Evolutionary conservation across 2,113 vertebrate genomes (phyloP).

Genomic region (Columba livia): DNA sequence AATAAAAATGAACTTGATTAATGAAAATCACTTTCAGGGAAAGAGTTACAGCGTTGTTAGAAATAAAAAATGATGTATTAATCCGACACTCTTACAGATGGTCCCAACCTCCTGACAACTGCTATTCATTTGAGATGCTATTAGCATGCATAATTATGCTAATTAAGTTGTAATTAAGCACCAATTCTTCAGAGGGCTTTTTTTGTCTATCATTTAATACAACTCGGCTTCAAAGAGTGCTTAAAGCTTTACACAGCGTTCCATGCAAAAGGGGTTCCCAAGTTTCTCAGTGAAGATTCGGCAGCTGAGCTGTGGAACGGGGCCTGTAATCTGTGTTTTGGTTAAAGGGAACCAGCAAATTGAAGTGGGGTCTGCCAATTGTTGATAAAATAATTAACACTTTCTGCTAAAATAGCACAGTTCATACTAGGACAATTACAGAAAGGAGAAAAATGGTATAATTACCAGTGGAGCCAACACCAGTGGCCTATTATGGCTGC

Average conservation of each 20-base stretch:
- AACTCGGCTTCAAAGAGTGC: slow-evolving; percentile 91
- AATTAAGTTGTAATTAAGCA: slow-evolving; percentile 99
- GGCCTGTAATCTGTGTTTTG: slow-evolving; percentile 80
- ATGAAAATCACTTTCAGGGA: slow-evolving; percentile 98
- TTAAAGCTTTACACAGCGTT: slow-evolving; percentile 86
- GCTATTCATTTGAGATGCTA: slow-evolving; percentile 99
- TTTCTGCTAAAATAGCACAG: slow-evolving; percentile 79
- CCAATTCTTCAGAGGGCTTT: slow-evolving; percentile 99
- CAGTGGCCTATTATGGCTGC: slow-evolving; percentile 70
- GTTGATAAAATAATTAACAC: slow-evolving; percentile 84
- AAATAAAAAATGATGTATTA: slow-evolving; percentile 99
- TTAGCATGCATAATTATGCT: slow-evolving; percentile 99
- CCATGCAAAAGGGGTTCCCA: slow-evolving; percentile 78
- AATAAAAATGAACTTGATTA: slow-evolving; percentile 99
- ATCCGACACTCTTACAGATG: slow-evolving; percentile 99
- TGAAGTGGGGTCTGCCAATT: slow-evolving; percentile 79
- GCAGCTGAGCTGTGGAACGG: slow-evolving; percentile 73
- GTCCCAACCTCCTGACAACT: slow-evolving; percentile 99
- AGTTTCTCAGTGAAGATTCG: slow-evolving; percentile 75
- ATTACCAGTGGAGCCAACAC: slow-evolving; percentile 75
- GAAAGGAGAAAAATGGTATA: slow-evolving; percentile 77
- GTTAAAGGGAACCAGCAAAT: slow-evolving; percentile 79
- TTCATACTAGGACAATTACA: slow-evolving; percentile 81
- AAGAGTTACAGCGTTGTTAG: slow-evolving; percentile 96
- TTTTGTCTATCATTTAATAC: slow-evolving; percentile 95